Conservation (phyloP, 2,888 invertebrate genomes). For the Anthophora plumipes region DNA sequence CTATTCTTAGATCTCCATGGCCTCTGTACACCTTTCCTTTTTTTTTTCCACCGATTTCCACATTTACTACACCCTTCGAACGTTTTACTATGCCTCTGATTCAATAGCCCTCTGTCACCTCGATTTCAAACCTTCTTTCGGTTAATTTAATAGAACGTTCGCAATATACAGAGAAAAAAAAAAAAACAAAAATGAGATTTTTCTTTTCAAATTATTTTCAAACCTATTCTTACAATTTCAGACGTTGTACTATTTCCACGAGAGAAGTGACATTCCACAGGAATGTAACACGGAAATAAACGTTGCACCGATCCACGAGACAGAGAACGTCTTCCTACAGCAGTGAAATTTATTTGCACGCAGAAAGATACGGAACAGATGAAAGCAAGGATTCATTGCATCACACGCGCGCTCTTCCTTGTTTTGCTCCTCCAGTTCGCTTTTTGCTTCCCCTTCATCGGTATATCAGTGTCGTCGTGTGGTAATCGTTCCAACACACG, state of each 20-base stretch:
- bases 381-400: background rate
- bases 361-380: background rate
- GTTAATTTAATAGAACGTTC: fast-evolving
- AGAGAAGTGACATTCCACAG: too few relatives aligned
- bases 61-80: background rate
- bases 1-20: background rate
- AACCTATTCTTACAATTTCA: too few relatives aligned
- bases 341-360: background rate
- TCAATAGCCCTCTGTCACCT: background rate
- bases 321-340: too few relatives aligned
- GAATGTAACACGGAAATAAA: too few relatives aligned
- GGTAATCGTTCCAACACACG: background rate
- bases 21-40: too few relatives aligned
- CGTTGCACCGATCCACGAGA: too few relatives aligned
- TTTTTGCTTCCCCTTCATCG: background rate
- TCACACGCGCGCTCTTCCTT: background rate
- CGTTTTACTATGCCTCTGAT: background rate
- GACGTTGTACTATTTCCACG: too few relatives aligned
- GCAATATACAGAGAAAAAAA: too few relatives aligned
- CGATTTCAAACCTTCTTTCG: too few relatives aligned
- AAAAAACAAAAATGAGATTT: too few relatives aligned
- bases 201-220: too few relatives aligned
- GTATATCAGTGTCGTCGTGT: background rate
- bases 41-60: background rate
- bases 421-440: too few relatives aligned